A percentile compares a stretch with the other conserved stretches of the same genome.
Conservation (phyloP, 2,797 vertebrate genomes). For the Antennarius maculatus region DNA sequence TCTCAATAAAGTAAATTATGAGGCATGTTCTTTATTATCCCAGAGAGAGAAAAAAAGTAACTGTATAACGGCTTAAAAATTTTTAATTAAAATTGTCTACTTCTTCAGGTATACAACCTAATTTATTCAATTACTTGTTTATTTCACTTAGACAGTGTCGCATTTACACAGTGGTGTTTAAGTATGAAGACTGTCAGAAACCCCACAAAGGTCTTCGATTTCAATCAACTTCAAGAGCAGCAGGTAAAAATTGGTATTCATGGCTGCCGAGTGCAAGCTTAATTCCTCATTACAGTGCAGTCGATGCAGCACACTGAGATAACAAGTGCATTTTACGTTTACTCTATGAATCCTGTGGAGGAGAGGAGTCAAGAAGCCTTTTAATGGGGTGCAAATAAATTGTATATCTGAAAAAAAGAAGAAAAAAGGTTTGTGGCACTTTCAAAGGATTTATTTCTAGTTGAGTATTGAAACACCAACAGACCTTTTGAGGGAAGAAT, state of each 20-base stretch:
- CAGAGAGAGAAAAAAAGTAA: neutral
- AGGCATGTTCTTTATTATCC: neutral
- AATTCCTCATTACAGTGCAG: conserved; percentile 42
- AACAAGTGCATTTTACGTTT: conserved; percentile 40
- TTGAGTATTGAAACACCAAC: neutral
- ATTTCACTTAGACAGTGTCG: neutral
- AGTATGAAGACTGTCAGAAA: neutral
- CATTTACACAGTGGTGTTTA: neutral
- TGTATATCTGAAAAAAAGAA: neutral
- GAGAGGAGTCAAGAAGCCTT: conserved; percentile 32
- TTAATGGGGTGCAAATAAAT: conserved; percentile 40
- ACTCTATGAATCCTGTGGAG: conserved; percentile 9
- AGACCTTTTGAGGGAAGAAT: neutral
- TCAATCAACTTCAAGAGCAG: conserved; percentile 22
- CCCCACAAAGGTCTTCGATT: conserved; percentile 16
- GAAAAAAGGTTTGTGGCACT: neutral
- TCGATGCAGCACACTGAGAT: conserved; percentile 36
- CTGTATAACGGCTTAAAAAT: too few species aligned
- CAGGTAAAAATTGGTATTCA: conserved; percentile 56
- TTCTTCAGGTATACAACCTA: neutral
- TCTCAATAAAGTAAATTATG: neutral
- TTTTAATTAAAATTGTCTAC: neutral
- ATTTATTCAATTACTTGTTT: neutral
- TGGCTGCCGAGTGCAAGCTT: conserved; percentile 8
- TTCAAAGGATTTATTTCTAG: conserved; percentile 14